Conservation (phyloP, 2,888 invertebrate species). For the Tricholauxania praeusta region DNA sequence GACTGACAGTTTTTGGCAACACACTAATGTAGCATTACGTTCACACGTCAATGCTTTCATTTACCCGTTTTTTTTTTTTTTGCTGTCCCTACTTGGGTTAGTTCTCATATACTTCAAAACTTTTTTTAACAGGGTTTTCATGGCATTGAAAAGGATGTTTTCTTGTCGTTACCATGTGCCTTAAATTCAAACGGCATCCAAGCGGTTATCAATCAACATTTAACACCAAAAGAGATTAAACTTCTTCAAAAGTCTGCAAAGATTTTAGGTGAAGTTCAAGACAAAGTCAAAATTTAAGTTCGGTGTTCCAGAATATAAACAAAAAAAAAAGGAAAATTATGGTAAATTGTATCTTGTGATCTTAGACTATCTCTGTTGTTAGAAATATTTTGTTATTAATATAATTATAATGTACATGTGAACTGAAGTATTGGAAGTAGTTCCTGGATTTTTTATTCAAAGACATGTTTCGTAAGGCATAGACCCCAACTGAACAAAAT, state of each 20-base stretch:
- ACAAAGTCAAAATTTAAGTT: conserved; percentile 64
- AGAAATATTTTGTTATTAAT: no score
- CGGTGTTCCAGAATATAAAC: neutral
- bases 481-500: no score
- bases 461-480: no score
- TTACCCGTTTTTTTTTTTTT: no score
- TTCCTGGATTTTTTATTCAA: neutral
- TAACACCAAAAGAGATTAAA: conserved; percentile 74
- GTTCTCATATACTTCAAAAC: neutral
- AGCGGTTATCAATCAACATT: conserved; percentile 78
- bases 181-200: conserved; percentile 79
- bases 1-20: no score
- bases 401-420: conserved; percentile 3
- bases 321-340: no score
- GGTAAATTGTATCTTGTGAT: no score
- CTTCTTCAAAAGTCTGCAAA: conserved; percentile 77
- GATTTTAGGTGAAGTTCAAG: conserved; percentile 76
- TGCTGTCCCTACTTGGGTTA: no score
- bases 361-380: no score
- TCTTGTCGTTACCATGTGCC: conserved; percentile 87
- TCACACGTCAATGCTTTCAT: no score
- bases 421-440: neutral
- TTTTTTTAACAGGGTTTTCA: conserved; percentile 76
- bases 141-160: conserved; percentile 84
- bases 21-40: no score